phyloP scores from a whole-genome alignment of 2,888 invertebrate genomes.

The Cetonia aurata region DNA sequence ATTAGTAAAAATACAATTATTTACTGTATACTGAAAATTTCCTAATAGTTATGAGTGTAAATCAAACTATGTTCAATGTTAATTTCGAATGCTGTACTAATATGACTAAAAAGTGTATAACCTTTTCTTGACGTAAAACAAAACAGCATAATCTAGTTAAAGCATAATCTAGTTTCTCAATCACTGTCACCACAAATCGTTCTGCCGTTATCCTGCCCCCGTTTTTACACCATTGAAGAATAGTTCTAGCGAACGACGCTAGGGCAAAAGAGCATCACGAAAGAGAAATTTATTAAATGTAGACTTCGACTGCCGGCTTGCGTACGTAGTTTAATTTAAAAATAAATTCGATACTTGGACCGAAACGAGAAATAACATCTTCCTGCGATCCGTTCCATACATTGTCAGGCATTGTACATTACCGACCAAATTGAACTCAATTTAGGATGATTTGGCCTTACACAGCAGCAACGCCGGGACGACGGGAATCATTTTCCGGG shows the following conservation, averaged over 20 bases:
- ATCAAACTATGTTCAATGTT: too few relatives aligned
- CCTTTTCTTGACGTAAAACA: too few relatives aligned
- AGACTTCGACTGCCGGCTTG: constrained; percentile 18
- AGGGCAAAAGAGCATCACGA: constrained; percentile 8
- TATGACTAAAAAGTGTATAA: too few relatives aligned
- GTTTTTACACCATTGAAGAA: too few relatives aligned
- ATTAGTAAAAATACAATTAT: too few relatives aligned
- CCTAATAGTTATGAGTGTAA: too few relatives aligned
- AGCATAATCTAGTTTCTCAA: too few relatives aligned
- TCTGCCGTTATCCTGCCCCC: background rate
- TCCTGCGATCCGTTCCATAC: constrained; percentile 31
- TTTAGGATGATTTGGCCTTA: constrained; percentile 43
- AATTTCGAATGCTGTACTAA: too few relatives aligned
- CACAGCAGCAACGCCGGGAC: constrained; percentile 33
- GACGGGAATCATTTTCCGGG: constrained; percentile 39
- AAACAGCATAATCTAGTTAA: too few relatives aligned
- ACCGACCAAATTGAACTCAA: constrained; percentile 44
- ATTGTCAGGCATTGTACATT: constrained; percentile 39
- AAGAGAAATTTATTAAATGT: constrained; percentile 23
- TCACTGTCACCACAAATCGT: background rate
- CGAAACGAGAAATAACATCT: constrained; percentile 31
- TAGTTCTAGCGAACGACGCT: background rate
- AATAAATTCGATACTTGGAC: constrained; percentile 29
- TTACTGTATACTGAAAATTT: too few relatives aligned
- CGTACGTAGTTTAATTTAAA: constrained; percentile 36